Base-by-base conservation (phyloP, 2,888 invertebrate genomes). In the Ferdinandea cuprea region DNA sequence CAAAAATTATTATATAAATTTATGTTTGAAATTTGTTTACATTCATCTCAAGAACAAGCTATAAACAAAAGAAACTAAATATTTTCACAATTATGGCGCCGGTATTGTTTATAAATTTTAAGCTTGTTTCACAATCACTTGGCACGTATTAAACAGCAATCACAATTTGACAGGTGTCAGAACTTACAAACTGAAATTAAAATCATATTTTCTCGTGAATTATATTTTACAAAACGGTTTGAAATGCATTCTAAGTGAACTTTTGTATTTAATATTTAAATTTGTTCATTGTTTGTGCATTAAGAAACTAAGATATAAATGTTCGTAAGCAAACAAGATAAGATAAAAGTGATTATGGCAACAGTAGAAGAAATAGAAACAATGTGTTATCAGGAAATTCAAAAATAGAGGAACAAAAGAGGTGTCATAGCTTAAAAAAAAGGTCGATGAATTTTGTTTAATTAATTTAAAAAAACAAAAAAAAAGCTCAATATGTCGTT, bases 151-250 rank as follows among this genome's bases (percentile, higher is more conserved):
- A 35, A 46, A 21, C 30, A 56, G 21, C 19, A 11, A 56, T 65
- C 35, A 37, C 44, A 8, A 3, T 40, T 54, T 73, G 73, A 73
- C 54, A 73, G 73, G 25, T 73, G 73, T 65, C 73, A 73, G 54
- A 37, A 30, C 42, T 32, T 54, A 13, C 32, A 4, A 56, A 42
- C 32, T 68, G 32, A 32, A 54, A 56, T 32, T 44, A 21, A 32
- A 44, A 66, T 52, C 54, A 30, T 40, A 42, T 40, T 17, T 59
- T n/a, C 13, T 17, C 28, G 11, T 32, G 32, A 61, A 32, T 32
- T n/a, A 61, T 61, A 32, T 8, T 46, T 46, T 46, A 13, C 32
- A 42, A 9, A 6, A 17, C 2, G 7, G 13, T 11, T 2, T 19
- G 4, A 7, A 5, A 17, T 13, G 28, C 15, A 11, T 42, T 11